A percentile compares a stretch with the other conserved stretches of the same genome.
Evolutionary conservation across 2,113 vertebrate species (phyloP).

Genomic region (Semnornis frantzii): DNA sequence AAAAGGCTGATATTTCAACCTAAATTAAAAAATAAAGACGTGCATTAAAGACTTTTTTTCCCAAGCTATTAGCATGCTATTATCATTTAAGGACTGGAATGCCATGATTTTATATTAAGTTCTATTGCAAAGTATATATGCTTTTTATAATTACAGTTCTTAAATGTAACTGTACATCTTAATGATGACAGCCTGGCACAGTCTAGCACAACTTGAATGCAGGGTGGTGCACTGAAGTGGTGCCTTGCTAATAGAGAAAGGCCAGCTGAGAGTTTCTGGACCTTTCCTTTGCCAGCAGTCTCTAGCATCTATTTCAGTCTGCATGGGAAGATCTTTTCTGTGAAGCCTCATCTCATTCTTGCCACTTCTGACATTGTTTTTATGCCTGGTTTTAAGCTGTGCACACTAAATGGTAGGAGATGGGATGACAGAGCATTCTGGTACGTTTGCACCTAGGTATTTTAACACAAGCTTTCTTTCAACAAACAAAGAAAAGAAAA

Average conservation of each 20-base stretch:
- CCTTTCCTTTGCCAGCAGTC: not conserved
- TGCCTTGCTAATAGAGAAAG: not conserved
- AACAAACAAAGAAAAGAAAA: not conserved
- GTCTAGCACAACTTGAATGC: not conserved
- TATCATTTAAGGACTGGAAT: not conserved
- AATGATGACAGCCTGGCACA: not conserved
- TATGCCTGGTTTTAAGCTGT: not conserved
- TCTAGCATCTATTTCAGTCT: constrained; percentile 1
- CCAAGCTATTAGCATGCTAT: not conserved
- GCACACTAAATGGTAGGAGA: not conserved
- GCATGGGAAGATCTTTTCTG: not conserved
- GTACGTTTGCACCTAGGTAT: not conserved
- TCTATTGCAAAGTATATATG: not conserved
- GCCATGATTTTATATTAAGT: rapidly evolving
- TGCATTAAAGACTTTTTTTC: not conserved
- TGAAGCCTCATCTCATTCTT: not conserved
- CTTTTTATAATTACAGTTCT: not conserved
- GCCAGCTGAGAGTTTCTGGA: not conserved
- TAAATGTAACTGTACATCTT: rapidly evolving
- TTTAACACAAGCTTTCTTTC: constrained; percentile 37
- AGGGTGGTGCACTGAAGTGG: rapidly evolving
- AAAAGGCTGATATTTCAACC: not conserved
- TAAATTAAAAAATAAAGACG: not conserved
- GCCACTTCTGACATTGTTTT: not conserved
- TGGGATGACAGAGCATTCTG: not conserved